Evolutionary conservation across 2,113 vertebrate genomes (phyloP), one percentile per base, ranked within the genome.

Genomic region (Notothenia rossii): DNA sequence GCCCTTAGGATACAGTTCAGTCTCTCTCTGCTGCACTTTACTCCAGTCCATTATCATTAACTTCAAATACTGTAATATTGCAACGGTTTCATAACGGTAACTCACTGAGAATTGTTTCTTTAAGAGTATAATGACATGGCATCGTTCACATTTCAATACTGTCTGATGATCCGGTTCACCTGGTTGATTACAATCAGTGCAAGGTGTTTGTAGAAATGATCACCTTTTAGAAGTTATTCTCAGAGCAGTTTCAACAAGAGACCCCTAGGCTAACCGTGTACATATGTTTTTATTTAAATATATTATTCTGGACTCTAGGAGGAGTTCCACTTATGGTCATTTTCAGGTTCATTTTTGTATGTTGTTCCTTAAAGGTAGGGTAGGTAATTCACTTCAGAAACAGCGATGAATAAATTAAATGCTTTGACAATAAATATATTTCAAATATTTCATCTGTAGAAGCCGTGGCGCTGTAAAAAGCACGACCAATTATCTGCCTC

Each of bases 21-120:
- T 71, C 76, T 75, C 58, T 82, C 40, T 70, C 45, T 60, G 25
- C 29, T 61, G 18, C n/a, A 66, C 25, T 49, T 85, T 5, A 72
- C 12, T 18, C 7, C 22, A 10, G 13, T 61, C 45, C 63, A 69
- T 77, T 80, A 61, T 67, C 5, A 11, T 81, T 69, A 54, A 29
- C 77, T 76, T 76, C 56, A 46, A 70, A 69, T 73, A 75, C 61
- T 62, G 22, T 61, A 75, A 66, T 64, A 64, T 56, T 22, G 29
- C 53, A 67, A 55, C 62, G 46, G 62, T 67, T 76, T 70, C 1
- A 56, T 69, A 36, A 36, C 69, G 65, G 18, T 7, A 29, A 36
- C 67, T 63, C 68, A 10, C 18, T 48, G 43, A 55, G n/a, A 54
- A 62, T 62, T 71, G 33, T 61, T 48, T 48, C 10, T 62, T 22